Percentiles rank a stretch among this genome's conserved stretches.
Evolutionary conservation across 1,140 invertebrate species (phyloP).

Genomic region (Meloidogyne hapla): DNA sequence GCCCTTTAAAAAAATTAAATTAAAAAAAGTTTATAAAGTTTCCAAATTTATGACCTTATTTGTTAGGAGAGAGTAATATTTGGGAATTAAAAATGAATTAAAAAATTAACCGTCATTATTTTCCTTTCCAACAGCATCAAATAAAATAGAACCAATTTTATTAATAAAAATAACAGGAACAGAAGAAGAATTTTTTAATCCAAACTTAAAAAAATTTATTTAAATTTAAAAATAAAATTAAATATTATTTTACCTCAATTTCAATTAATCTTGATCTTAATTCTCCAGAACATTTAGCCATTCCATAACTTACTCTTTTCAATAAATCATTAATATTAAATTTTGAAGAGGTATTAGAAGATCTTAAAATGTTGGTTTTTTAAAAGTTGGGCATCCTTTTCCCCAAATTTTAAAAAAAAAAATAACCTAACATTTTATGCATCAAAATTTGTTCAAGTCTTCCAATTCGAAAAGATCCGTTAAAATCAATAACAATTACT

Average conservation of each 20-base stretch:
- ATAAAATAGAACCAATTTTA: conserved; percentile 25
- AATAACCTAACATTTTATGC: conserved; percentile 1
- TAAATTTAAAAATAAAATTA: not conserved
- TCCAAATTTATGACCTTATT: no score
- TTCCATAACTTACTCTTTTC: conserved; percentile 2
- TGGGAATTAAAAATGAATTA: not conserved
- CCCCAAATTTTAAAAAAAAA: no score
- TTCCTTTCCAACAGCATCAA: not conserved
- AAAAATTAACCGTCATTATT: conserved; percentile 5
- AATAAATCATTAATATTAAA: conserved; percentile 4
- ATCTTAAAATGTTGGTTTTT: not conserved
- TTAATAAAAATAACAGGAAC: conserved; percentile 19
- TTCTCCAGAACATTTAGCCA: not conserved
- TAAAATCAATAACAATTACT: conserved; percentile 17
- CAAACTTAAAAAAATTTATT: not conserved
- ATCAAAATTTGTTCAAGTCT: conserved; percentile 12
- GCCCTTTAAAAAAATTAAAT: not conserved
- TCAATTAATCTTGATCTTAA: not conserved
- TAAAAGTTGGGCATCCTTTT: no score
- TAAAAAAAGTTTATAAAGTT: no score
- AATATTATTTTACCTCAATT: not conserved
- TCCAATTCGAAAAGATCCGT: conserved; percentile 17
- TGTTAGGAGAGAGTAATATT: not conserved
- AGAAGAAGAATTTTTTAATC: not conserved
- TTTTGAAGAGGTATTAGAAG: not conserved